Conservation (phyloP, 2,113 vertebrate genomes). For the Corythoichthys intestinalis region DNA sequence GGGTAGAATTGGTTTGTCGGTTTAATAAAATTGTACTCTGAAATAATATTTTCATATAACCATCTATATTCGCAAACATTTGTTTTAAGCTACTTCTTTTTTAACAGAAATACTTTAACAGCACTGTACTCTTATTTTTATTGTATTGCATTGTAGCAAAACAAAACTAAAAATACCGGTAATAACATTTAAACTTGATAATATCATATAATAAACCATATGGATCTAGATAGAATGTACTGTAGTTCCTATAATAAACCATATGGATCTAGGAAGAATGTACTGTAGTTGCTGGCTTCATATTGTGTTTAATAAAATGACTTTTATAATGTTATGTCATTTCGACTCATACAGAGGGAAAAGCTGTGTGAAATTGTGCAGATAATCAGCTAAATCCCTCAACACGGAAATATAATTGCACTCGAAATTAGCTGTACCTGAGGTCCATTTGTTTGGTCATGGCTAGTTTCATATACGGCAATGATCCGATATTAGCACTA, state of each 20-base stretch:
- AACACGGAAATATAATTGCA: constrained; percentile 99
- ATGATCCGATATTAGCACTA: constrained; percentile 97
- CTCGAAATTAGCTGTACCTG: constrained; percentile 99
- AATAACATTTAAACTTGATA: background rate
- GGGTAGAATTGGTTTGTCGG: no score
- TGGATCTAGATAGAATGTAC: background rate
- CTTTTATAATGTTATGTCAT: constrained; percentile 77
- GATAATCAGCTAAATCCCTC: constrained; percentile 99
- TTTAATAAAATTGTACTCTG: no score
- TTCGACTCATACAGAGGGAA: constrained; percentile 80
- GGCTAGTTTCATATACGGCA: constrained; percentile 97
- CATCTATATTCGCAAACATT: background rate
- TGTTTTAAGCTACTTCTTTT: background rate
- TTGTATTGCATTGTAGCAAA: background rate
- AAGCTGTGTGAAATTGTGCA: constrained; percentile 98
- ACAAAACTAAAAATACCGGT: background rate
- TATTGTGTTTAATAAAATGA: constrained; percentile 83
- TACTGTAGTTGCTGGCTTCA: constrained; percentile 57
- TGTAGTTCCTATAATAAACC: background rate
- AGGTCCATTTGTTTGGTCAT: constrained; percentile 99
- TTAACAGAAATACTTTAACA: background rate
- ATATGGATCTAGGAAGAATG: no score
- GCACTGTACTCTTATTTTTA: background rate
- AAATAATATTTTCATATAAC: no score
- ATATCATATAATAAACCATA: background rate